These are phyloP conservation scores for Henricia sp. DNA, from an alignment of 53 echinoderm and acorn worm genomes.

Conservation along the genomic window DNA sequence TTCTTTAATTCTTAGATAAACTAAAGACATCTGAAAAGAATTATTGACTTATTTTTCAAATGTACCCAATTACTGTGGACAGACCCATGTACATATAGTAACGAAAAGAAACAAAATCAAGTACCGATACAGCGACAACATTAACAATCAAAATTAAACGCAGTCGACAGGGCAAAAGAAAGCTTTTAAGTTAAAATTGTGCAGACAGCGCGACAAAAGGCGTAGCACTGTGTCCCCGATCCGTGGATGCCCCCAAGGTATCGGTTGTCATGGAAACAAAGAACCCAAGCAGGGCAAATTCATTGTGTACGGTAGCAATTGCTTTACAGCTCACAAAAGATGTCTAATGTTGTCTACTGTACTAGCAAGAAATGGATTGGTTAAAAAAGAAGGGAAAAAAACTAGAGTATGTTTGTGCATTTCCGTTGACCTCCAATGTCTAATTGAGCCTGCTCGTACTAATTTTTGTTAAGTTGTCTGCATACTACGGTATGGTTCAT, in stretches of 20 bases:
- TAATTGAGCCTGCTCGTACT: too few species aligned
- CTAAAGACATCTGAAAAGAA: too few species aligned
- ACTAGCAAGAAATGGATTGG: background rate
- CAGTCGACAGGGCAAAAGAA: conserved; percentile 17
- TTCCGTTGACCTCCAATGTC: too few species aligned
- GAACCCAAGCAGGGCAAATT: conserved; percentile 28
- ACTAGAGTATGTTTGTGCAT: too few species aligned
- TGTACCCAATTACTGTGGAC: too few species aligned
- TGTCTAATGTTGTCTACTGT: background rate
- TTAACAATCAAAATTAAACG: conserved; percentile 40
- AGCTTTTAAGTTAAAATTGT: conserved; percentile 41
- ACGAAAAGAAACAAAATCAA: background rate
- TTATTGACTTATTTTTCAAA: too few species aligned
- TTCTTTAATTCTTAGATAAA: too few species aligned
- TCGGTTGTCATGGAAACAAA: conserved; percentile 44
- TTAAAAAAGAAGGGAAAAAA: too few species aligned
- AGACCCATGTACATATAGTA: background rate
- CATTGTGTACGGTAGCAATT: conserved; percentile 22
- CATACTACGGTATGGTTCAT: too few species aligned
- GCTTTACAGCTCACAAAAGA: conserved; percentile 16
- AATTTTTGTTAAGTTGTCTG: too few species aligned
- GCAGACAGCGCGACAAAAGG: conserved; percentile 38
- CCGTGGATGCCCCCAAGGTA: conserved; percentile 24
- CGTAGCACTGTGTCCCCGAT: background rate
- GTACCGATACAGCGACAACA: background rate